Percentiles rank a stretch among this genome's conserved stretches.
Conservation (phyloP, 2,888 invertebrate species). For the Aphrophora alni region DNA sequence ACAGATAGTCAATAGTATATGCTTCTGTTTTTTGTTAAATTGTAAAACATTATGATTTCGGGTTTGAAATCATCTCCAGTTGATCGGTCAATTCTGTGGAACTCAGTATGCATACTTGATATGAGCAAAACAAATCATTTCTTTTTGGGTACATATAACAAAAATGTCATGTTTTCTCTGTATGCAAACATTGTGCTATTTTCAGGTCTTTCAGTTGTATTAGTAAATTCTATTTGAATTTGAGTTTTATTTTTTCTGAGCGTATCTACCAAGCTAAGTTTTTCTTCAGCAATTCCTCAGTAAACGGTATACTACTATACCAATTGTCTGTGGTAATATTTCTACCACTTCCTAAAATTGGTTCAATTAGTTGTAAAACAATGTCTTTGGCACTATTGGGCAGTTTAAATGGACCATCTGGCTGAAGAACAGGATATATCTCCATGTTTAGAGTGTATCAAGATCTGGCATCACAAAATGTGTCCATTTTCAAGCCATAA, state of each 20-base stretch:
- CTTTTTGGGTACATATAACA: conserved; percentile 19
- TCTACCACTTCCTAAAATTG: conserved; percentile 9
- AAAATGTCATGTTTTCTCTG: background rate
- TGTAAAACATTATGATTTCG: too few relatives aligned
- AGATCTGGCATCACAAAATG: conserved; percentile 25
- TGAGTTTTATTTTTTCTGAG: background rate
- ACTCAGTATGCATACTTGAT: conserved; percentile 17
- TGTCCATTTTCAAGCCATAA: conserved; percentile 33
- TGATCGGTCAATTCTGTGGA: background rate
- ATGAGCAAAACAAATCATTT: background rate
- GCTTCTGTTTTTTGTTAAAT: conserved; percentile 17
- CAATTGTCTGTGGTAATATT: too few relatives aligned
- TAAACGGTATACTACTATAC: too few relatives aligned
- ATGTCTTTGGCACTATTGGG: too few relatives aligned
- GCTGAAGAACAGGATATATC: background rate
- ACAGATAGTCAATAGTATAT: conserved; percentile 20
- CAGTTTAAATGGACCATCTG: too few relatives aligned
- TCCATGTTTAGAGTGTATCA: conserved; percentile 30
- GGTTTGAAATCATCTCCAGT: conserved; percentile 14
- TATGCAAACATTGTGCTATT: too few relatives aligned
- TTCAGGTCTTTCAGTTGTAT: background rate
- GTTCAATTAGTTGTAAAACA: too few relatives aligned
- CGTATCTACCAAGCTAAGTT: conserved; percentile 11
- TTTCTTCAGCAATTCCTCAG: background rate
- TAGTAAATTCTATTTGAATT: conserved; percentile 12